Conservation (phyloP, 2,888 invertebrate genomes). For the Rhagonycha fulva region DNA sequence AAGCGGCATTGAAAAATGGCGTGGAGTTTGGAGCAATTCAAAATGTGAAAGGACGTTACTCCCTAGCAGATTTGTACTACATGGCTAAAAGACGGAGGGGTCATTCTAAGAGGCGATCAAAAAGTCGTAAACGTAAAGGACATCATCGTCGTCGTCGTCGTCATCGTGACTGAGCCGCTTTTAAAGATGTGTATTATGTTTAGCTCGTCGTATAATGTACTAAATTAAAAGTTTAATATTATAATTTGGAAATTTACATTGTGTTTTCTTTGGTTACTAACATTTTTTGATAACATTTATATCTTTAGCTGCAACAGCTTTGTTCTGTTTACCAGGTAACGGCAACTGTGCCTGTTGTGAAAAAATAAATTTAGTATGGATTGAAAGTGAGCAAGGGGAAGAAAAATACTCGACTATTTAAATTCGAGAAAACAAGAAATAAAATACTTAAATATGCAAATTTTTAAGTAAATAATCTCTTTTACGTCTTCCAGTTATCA, state of each 20-base stretch:
- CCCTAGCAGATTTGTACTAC: background rate
- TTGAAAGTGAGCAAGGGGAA: background rate
- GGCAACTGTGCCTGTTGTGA: no score
- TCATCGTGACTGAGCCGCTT: no score
- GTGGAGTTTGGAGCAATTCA: background rate
- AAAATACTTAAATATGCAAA: background rate
- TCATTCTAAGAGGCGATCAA: background rate
- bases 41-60: background rate
- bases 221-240: no score
- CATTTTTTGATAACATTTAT: background rate
- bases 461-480: background rate
- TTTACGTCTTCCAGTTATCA: background rate
- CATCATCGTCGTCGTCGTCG: background rate
- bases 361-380: no score
- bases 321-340: background rate
- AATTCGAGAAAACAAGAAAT: background rate
- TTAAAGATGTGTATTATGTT: no score
- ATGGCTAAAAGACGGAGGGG: background rate
- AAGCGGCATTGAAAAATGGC: background rate
- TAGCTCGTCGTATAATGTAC: no score
- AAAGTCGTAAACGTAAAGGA: background rate
- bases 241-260: no score
- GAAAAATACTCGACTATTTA: background rate
- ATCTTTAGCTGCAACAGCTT: no score
- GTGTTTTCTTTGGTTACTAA: no score